Percentiles rank a stretch among this genome's conserved stretches.
These are phyloP conservation scores for Bovichtus diacanthus DNA, from an alignment of 2,797 vertebrate species.

Conservation along the genomic window DNA sequence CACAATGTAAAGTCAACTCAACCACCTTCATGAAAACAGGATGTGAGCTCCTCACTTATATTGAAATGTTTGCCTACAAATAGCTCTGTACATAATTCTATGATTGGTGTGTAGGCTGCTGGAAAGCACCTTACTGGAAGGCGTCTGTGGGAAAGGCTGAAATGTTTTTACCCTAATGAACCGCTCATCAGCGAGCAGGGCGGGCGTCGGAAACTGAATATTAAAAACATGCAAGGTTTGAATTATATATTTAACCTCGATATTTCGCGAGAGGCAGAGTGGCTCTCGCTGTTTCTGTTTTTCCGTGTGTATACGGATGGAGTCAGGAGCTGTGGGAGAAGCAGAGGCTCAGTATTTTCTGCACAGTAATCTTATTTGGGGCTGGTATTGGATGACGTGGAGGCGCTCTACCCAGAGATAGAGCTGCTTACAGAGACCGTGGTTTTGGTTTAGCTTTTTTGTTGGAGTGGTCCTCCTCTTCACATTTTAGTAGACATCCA, in stretches of 20 bases:
- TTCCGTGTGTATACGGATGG: not conserved
- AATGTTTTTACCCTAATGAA: conserved; percentile 8
- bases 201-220: not conserved
- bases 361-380: conserved; percentile 71
- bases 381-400: conserved; percentile 59
- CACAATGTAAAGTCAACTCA: not conserved
- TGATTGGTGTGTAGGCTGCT: conserved; percentile 9
- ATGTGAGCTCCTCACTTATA: conserved; percentile 9
- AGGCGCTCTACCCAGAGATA: conserved; percentile 24
- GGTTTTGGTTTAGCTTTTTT: conserved; percentile 35
- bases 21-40: conserved; percentile 21
- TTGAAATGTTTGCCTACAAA: conserved; percentile 13
- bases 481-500: conserved; percentile 6
- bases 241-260: conserved; percentile 39
- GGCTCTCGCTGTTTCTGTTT: not conserved
- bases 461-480: not conserved
- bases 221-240: conserved; percentile 16
- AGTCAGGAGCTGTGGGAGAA: conserved; percentile 35
- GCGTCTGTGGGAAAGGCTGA: conserved; percentile 19
- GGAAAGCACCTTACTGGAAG: conserved; percentile 9
- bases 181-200: not conserved
- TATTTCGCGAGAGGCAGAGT: conserved; percentile 20
- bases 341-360: conserved; percentile 57
- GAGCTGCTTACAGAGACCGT: conserved; percentile 34
- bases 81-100: not conserved